Percentiles rank a stretch among this genome's conserved stretches.
These are phyloP conservation scores for Dusona sp. DNA, from an alignment of 2,888 invertebrate genomes.

Conservation along the genomic window DNA sequence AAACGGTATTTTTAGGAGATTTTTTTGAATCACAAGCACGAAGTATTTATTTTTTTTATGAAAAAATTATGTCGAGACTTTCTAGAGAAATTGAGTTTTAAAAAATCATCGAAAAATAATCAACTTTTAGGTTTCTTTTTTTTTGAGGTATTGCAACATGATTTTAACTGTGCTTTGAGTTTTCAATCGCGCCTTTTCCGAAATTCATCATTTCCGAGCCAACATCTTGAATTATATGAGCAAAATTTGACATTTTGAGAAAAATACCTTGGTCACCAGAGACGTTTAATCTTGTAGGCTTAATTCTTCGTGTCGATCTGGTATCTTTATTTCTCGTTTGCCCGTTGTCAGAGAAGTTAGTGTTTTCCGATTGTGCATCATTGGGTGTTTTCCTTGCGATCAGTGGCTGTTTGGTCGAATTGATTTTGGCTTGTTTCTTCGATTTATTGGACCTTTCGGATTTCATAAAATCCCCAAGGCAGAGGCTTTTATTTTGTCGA, in stretches of 20 bases:
- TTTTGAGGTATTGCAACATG: too few species aligned
- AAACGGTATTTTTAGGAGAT: background rate
- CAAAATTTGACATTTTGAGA: constrained; percentile 40
- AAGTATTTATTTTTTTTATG: background rate
- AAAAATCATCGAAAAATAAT: too few species aligned
- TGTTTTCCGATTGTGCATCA: constrained; percentile 34
- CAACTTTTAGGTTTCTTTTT: too few species aligned
- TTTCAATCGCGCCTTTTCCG: background rate
- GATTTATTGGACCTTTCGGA: constrained; percentile 64
- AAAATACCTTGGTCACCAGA: constrained; percentile 73
- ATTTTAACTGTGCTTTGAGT: too few species aligned
- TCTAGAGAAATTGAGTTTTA: too few species aligned
- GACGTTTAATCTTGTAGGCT: constrained; percentile 76
- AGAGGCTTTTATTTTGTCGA: constrained; percentile 69
- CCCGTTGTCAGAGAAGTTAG: constrained; percentile 52
- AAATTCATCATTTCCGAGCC: background rate
- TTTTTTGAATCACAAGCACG: background rate
- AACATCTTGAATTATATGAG: background rate
- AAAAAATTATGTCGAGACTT: too few species aligned
- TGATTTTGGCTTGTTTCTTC: constrained; percentile 64
- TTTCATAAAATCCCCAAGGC: constrained; percentile 76
- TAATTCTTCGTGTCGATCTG: constrained; percentile 74
- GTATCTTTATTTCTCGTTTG: constrained; percentile 56
- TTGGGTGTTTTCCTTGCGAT: constrained; percentile 47
- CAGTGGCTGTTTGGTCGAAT: constrained; percentile 34